A percentile compares a stretch with the other conserved stretches of the same genome.
phyloP scores from a whole-genome alignment of 2,113 vertebrate species.

The Pangasianodon gigas region DNA sequence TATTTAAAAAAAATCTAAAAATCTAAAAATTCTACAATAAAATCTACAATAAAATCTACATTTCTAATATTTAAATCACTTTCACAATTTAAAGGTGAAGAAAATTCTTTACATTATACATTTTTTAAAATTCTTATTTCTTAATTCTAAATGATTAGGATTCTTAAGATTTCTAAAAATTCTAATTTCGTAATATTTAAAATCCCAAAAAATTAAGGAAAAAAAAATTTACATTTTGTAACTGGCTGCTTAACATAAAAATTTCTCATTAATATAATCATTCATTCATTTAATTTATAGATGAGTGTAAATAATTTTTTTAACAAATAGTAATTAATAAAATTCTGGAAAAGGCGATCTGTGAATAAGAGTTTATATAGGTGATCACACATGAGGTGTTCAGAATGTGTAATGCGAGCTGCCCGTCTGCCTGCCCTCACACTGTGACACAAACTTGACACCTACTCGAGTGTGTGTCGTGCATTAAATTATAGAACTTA shows the following conservation, averaged over 20 bases:
- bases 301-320: background rate
- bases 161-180: background rate
- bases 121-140: background rate
- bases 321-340: background rate
- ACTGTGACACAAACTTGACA: background rate
- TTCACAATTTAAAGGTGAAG: background rate
- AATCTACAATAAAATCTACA: background rate
- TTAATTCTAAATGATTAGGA: background rate
- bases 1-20: background rate
- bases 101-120: background rate
- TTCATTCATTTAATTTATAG: background rate
- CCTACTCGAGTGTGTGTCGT: constrained; percentile 6
- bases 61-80: background rate
- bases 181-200: background rate
- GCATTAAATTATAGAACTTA: constrained; percentile 39
- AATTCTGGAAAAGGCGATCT: background rate
- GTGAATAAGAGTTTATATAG: no score
- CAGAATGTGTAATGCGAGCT: background rate
- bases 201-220: background rate
- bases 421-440: background rate
- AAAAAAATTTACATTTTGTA: background rate
- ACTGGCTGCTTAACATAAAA: background rate
- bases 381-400: background rate
- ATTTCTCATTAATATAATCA: background rate
- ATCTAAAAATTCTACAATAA: background rate